Conservation (phyloP, 1,140 invertebrate species). For the Mercenaria mercenaria region DNA sequence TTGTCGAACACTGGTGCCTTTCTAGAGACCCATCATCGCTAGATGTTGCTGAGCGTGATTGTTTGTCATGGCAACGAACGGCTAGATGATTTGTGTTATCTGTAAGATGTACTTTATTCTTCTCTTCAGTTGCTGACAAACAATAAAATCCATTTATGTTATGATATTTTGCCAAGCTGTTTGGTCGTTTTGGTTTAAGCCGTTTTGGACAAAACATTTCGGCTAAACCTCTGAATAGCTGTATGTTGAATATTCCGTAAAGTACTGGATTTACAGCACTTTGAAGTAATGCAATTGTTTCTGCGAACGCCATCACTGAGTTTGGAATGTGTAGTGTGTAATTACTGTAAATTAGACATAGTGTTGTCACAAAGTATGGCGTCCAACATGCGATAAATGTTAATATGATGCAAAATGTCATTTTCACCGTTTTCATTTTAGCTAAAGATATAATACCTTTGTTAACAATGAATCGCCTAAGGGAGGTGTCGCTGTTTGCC, state of each 20-base stretch:
- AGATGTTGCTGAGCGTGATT: not conserved
- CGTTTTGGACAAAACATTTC: slow-evolving; percentile 78
- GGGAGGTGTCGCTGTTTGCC: slow-evolving; percentile 62
- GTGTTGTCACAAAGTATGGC: slow-evolving; percentile 86
- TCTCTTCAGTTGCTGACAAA: slow-evolving; percentile 46
- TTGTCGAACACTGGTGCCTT: slow-evolving; percentile 31
- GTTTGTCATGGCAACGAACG: slow-evolving; percentile 46
- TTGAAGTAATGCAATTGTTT: slow-evolving; percentile 86
- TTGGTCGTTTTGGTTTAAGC: slow-evolving; percentile 35
- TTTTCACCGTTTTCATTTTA: slow-evolving; percentile 87
- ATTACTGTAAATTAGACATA: slow-evolving; percentile 86
- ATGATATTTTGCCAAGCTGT: slow-evolving; percentile 41
- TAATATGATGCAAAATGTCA: slow-evolving; percentile 86
- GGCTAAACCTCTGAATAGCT: slow-evolving; percentile 77
- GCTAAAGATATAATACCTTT: slow-evolving; percentile 82
- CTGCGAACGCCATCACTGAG: slow-evolving; percentile 83
- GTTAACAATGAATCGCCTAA: slow-evolving; percentile 75
- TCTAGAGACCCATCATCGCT: slow-evolving; percentile 67
- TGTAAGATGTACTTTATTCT: slow-evolving; percentile 26
- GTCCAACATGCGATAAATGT: slow-evolving; percentile 86
- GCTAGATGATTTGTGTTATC: slow-evolving; percentile 52
- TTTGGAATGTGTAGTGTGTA: slow-evolving; percentile 84
- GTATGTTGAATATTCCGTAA: slow-evolving; percentile 86
- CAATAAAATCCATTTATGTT: slow-evolving; percentile 30
- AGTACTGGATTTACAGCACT: slow-evolving; percentile 86